phyloP scores from a whole-genome alignment of 2,888 invertebrate genomes.

The Drosophila heteroneura region DNA sequence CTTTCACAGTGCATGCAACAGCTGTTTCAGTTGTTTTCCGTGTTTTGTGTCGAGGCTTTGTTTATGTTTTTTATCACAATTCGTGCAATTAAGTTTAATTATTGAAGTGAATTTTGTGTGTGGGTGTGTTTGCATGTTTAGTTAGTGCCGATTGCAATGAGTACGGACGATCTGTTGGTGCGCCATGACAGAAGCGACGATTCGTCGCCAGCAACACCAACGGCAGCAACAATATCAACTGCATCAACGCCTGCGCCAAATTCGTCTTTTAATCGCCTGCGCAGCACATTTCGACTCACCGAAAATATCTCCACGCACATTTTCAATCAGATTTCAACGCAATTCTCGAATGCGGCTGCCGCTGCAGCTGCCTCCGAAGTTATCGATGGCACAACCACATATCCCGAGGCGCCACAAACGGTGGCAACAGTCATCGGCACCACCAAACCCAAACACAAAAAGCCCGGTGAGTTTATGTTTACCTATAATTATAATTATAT shows the following conservation, averaged over 20 bases:
- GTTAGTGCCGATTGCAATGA: slow-evolving; percentile 68
- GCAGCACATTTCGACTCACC: slow-evolving; percentile 84
- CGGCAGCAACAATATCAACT: slow-evolving; percentile 1
- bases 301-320: slow-evolving; percentile 83
- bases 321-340: slow-evolving; percentile 81
- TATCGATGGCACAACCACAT: slow-evolving; percentile 76
- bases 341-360: slow-evolving; percentile 80
- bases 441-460: slow-evolving; percentile 64
- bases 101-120: slow-evolving; percentile 9
- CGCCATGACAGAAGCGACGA: slow-evolving; percentile 84
- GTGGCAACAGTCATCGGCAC: slow-evolving; percentile 15
- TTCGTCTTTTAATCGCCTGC: slow-evolving; percentile 82
- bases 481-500: background rate
- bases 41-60: slow-evolving; percentile 31
- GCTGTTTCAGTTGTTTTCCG: slow-evolving; percentile 46
- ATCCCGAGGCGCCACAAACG: slow-evolving; percentile 51
- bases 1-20: slow-evolving; percentile 34
- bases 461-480: slow-evolving; percentile 76
- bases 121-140: slow-evolving; percentile 6
- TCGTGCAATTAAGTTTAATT: slow-evolving; percentile 11
- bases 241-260: slow-evolving; percentile 48
- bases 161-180: slow-evolving; percentile 80
- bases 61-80: slow-evolving; percentile 49
- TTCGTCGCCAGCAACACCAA: slow-evolving; percentile 53
- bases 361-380: slow-evolving; percentile 77